Percentiles rank a stretch among this genome's conserved stretches.
Evolutionary conservation across 1,140 invertebrate genomes (phyloP).

Genomic region (Drosophila navojoa): DNA sequence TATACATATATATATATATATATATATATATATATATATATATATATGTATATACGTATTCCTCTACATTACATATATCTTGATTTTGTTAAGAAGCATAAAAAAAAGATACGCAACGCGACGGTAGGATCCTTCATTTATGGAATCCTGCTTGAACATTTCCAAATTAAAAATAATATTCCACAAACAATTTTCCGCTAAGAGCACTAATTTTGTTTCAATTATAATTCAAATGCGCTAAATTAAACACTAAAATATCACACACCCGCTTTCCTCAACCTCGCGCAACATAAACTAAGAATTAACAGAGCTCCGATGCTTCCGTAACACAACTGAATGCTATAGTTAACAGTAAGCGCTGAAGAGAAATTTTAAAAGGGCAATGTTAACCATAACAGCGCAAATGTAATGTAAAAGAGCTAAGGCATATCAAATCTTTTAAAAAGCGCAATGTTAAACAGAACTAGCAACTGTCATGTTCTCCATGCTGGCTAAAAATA

Average conservation of each 20-base stretch:
- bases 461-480: too few relatives aligned
- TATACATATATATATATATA: too few relatives aligned
- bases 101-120: neutral
- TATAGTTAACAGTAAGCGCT: slow-evolving; percentile 36
- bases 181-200: neutral
- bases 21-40: slow-evolving; percentile 17
- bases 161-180: neutral
- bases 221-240: slow-evolving; percentile 20
- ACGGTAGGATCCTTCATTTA: slow-evolving; percentile 7
- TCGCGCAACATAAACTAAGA: slow-evolving; percentile 48
- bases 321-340: slow-evolving; percentile 17
- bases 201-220: neutral
- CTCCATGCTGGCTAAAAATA: neutral
- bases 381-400: slow-evolving; percentile 10
- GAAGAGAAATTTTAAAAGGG: slow-evolving; percentile 17
- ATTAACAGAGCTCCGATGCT: slow-evolving; percentile 34
- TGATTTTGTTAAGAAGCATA: neutral
- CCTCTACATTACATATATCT: slow-evolving; percentile 7
- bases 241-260: slow-evolving; percentile 28
- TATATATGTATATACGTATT: slow-evolving; percentile 9
- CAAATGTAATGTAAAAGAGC: neutral
- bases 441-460: neutral
- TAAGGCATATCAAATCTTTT: slow-evolving; percentile 7
- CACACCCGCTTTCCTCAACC: slow-evolving; percentile 39
- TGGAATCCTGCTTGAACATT: neutral